Percentiles rank a stretch among this genome's conserved stretches.
These are phyloP conservation scores for Parnassius apollo DNA, from an alignment of 2,888 invertebrate genomes.

Conservation along the genomic window DNA sequence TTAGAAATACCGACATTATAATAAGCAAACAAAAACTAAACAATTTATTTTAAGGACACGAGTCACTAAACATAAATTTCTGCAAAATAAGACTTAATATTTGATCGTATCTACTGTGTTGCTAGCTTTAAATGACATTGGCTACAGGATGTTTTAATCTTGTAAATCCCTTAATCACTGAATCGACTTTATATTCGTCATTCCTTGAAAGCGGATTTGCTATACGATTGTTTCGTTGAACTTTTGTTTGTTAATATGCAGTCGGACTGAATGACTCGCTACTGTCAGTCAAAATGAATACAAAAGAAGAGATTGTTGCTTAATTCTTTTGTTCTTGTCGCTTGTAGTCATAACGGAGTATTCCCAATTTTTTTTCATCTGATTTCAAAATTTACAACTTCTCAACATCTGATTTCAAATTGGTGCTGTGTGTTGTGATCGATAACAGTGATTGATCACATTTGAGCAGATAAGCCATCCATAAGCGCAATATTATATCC, in stretches of 20 bases:
- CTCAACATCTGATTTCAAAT: no score
- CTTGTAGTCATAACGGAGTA: no score
- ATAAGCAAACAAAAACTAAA: no score
- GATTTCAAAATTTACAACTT: no score
- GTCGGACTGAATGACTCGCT: constrained; percentile 11
- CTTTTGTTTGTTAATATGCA: constrained; percentile 22
- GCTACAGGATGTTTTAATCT: constrained; percentile 38
- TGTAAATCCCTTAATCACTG: constrained; percentile 38
- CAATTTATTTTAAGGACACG: no score
- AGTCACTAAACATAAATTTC: no score
- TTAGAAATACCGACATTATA: no score
- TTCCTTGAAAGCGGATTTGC: constrained; percentile 28
- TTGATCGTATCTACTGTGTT: constrained; percentile 3
- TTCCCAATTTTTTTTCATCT: no score
- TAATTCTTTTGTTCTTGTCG: constrained; percentile 5
- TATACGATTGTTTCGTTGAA: constrained; percentile 23
- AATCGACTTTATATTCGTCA: constrained; percentile 34
- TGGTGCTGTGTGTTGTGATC: no score
- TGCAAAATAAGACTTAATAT: neutral
- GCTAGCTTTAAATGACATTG: constrained; percentile 22
- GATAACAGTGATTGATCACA: no score
- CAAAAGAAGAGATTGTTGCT: neutral
- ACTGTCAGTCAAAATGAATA: constrained; percentile 6
- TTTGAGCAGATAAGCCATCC: no score
- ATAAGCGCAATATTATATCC: no score